These are phyloP conservation scores for Grantiella picta DNA, from an alignment of 2,113 vertebrate genomes.

Conservation along the genomic window DNA sequence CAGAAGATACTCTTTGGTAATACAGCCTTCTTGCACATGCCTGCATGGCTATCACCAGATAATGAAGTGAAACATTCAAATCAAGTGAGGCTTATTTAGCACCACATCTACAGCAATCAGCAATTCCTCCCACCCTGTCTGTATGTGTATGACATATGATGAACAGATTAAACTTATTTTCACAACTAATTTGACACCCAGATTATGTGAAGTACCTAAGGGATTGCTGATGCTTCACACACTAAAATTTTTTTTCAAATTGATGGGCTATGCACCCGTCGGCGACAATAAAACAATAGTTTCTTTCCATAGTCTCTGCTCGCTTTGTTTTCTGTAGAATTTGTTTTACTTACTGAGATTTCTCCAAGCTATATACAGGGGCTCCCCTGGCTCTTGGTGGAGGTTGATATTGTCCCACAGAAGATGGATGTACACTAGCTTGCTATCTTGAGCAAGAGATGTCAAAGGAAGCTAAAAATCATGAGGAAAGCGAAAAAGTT, in stretches of 20 bases:
- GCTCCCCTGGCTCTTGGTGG: slow-evolving; percentile 88
- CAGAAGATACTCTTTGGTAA: not conserved
- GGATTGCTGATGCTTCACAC: not conserved
- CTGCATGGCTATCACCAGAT: not conserved
- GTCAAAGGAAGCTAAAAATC: slow-evolving; percentile 85
- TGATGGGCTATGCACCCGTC: not conserved
- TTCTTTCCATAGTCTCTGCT: not conserved
- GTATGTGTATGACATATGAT: not conserved
- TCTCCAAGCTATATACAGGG: slow-evolving; percentile 91
- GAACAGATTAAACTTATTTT: not conserved
- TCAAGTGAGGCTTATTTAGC: not conserved
- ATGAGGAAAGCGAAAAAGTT: not conserved
- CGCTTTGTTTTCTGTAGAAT: not conserved
- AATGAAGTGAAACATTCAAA: not conserved
- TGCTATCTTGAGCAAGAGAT: slow-evolving; percentile 91
- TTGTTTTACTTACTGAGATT: slow-evolving; percentile 83
- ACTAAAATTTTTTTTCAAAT: not conserved
- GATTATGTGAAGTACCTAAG: not conserved
- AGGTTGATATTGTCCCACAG: slow-evolving; percentile 98
- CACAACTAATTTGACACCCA: not conserved
- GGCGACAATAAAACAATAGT: not conserved
- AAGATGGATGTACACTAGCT: slow-evolving; percentile 90
- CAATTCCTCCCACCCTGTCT: not conserved
- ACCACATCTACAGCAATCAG: not conserved
- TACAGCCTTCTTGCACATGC: not conserved